These are phyloP conservation scores for Cheilosia impressa DNA, from an alignment of 2,888 invertebrate species.

Conservation along the genomic window DNA sequence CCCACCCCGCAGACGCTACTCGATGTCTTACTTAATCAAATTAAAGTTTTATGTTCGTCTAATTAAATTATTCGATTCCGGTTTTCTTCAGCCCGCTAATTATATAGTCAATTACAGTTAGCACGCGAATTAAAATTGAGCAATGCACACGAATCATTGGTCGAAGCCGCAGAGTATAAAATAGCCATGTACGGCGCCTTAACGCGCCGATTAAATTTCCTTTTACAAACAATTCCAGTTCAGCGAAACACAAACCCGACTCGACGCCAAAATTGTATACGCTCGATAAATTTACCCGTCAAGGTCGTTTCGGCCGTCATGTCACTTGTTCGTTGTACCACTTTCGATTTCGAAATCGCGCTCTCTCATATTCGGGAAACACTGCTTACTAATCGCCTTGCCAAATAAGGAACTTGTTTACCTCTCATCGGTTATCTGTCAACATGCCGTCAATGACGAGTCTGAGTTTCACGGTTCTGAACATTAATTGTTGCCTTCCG, in stretches of 20 bases:
- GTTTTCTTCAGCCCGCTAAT: slow-evolving; percentile 55
- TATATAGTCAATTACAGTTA: slow-evolving; percentile 45
- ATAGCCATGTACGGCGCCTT: slow-evolving; percentile 40
- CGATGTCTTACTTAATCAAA: not conserved
- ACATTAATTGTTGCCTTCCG: slow-evolving; percentile 45
- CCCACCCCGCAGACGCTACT: not conserved
- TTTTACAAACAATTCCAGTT: slow-evolving; percentile 33
- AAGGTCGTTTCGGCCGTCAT: slow-evolving; percentile 55
- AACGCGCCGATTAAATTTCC: slow-evolving; percentile 56
- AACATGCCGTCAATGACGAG: slow-evolving; percentile 11
- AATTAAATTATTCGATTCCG: slow-evolving; percentile 63
- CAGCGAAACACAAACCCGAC: slow-evolving; percentile 25
- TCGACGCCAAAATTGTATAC: slow-evolving; percentile 52
- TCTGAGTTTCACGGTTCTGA: not conserved
- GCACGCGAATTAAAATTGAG: slow-evolving; percentile 57
- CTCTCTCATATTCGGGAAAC: slow-evolving; percentile 38
- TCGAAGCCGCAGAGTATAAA: not conserved
- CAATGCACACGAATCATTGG: slow-evolving; percentile 7
- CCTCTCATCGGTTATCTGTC: slow-evolving; percentile 51
- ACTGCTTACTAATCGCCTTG: slow-evolving; percentile 48
- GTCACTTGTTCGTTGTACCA: slow-evolving; percentile 34
- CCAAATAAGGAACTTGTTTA: slow-evolving; percentile 51
- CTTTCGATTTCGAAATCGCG: slow-evolving; percentile 60
- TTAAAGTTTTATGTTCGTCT: slow-evolving; percentile 49
- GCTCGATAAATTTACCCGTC: slow-evolving; percentile 63